Base-by-base conservation (phyloP, 2,797 vertebrate species). In the Todus mexicanus region DNA sequence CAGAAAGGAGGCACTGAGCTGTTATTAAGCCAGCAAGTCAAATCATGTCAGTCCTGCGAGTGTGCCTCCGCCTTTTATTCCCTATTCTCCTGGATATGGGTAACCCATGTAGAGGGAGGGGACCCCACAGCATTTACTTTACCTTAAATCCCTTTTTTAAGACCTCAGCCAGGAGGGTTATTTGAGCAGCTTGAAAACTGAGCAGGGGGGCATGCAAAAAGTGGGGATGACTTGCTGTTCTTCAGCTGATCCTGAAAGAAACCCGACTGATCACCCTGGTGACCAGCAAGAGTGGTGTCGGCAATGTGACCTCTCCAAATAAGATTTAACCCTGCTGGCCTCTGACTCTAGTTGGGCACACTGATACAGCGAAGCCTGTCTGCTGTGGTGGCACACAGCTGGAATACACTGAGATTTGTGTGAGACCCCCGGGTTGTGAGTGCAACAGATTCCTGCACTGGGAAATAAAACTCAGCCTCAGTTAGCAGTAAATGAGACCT, bases 331-430 rank as follows among this genome's bases (percentile, higher is more conserved):
- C 20, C 9, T 4, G 35, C 65, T 53, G 9, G 17, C 79, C 31
- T 29, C 27, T 1, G 2, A 38, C 13, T 33, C 53, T 38, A 47
- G 42, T 12, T 0, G 0, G 37, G 43, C 9, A 16, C 53, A 38
- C 37, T 8, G 26, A 15, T 0, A 0, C 26, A 43, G 10, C 3
- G 1, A 21, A 61, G 37, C 35, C 23, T 22, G 40, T 20, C 50
- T 54, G 40, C 65, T 64, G 14, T 12, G 43, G 53, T 17, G 51
- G 56, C 83, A 72, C 33, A 23, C 6, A 23, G 68, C 2, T 7
- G 47, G 33, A 42, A 51, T 20, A 20, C 29, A 11, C 0, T 6
- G 38, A 75, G 43, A n/a, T 45, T 61, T 7, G 13, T 31, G 31
- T 9, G 21, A 87, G 56, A 50, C 12, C 23, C n/a, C 53, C 45